Evolutionary conservation across 2,113 vertebrate genomes (phyloP), one percentile per base, ranked within the genome.

Genomic region (Peromyscus californicus): DNA sequence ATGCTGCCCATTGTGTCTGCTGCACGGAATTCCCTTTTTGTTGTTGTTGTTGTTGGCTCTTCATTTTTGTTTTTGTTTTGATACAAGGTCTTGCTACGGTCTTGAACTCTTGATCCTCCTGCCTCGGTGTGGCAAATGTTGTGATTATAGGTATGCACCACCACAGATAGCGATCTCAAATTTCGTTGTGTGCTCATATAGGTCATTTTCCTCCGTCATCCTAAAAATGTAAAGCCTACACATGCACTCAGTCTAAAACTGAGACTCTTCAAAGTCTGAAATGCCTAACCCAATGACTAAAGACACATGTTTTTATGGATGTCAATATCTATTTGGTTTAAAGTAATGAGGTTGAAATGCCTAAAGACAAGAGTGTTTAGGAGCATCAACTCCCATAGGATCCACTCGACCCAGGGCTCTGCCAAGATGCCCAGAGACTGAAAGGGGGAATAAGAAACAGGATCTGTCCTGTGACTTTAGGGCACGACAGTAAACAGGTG

Each of bases 241-340:
- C 3, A 19, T 4, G 8, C 9, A 8, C 29, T 29, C 42, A 95
- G n/a, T 90, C 65, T 94, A 76, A 91, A 72, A 93, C 39, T 65
- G 48, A 97, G 95, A 79, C 59, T 59, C 31, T 13, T 95, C 63
- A 83, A 57, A 84, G 89, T 57, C 4, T 36, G 84, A 94, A 84
- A 22, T 63, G 45, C 48, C 31, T 85, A 84, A 67, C 63, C 26
- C 24, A 65, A 89, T n/a, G 93, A 85, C 13, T 61, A 39, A 95
- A 96, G 33, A 45, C 33, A 78, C 70, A 57, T 11, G 15, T 16
- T 93, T 61, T 89, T 6, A 67, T 59, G 85, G 59, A 26, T 91
- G 45, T 42, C 22, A 93, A 75, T 59, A 75, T 70, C 48, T 63
- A 42, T 61, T 95, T 76, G 31, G 39, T 82, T 92, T 96, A 36